These are phyloP conservation scores for Neolamprologus hecqui DNA, from an alignment of 2,113 vertebrate species.

Conservation along the genomic window DNA sequence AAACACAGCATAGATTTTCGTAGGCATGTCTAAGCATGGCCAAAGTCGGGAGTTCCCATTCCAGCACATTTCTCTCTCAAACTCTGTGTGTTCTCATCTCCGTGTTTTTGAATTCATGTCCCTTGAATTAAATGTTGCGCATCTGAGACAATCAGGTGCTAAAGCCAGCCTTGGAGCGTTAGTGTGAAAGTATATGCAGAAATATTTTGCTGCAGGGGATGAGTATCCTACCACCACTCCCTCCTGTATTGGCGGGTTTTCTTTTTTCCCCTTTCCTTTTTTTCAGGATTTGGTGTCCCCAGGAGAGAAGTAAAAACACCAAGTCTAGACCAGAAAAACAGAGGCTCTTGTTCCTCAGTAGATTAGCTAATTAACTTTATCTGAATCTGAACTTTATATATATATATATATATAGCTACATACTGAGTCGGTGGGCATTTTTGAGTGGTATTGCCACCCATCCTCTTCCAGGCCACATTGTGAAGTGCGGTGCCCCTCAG, in stretches of 20 bases:
- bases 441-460: constrained; percentile 16
- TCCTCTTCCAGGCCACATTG: background rate
- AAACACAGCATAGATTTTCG: constrained; percentile 25
- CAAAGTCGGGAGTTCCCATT: constrained; percentile 30
- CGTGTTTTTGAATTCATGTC: background rate
- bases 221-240: background rate
- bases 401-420: background rate
- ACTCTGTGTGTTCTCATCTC: background rate
- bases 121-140: background rate
- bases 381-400: background rate
- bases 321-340: background rate
- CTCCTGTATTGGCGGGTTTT: background rate
- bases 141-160: background rate
- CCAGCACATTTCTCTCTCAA: background rate
- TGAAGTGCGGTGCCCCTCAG: background rate
- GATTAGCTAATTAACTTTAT: background rate
- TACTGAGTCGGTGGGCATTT: background rate
- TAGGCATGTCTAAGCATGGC: constrained; percentile 46
- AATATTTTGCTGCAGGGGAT: background rate
- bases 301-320: background rate
- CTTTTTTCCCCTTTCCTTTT: background rate
- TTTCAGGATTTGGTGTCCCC: background rate
- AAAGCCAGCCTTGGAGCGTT: background rate
- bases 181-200: background rate
- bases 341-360: background rate